Conservation (phyloP, 2,888 invertebrate genomes). For the Amphimallon solstitiale region DNA sequence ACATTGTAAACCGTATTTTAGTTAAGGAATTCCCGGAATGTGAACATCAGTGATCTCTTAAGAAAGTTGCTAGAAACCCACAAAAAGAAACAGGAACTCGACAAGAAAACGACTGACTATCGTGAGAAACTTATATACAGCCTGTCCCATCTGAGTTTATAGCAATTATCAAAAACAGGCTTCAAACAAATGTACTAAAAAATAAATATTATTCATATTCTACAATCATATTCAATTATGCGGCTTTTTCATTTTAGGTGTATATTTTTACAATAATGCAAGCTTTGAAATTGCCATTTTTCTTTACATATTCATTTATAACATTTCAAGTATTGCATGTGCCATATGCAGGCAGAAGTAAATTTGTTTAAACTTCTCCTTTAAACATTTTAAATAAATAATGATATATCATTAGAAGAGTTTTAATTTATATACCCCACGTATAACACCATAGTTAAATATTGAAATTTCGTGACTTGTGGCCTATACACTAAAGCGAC, state of each 20-base stretch:
- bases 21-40: neutral
- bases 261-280: too few relatives aligned
- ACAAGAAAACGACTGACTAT: neutral
- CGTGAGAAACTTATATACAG: slow-evolving; percentile 20
- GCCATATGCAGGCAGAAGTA: neutral
- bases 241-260: too few relatives aligned
- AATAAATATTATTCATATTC: too few relatives aligned
- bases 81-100: neutral
- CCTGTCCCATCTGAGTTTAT: too few relatives aligned
- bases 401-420: neutral
- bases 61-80: neutral
- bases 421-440: slow-evolving; percentile 4
- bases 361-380: neutral
- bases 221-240: too few relatives aligned
- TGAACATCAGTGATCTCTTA: neutral
- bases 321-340: too few relatives aligned
- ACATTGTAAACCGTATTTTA: neutral
- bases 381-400: slow-evolving; percentile 4
- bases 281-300: too few relatives aligned
- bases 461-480: slow-evolving; percentile 12
- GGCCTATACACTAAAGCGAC: slow-evolving; percentile 19
- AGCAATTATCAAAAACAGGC: too few relatives aligned
- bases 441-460: slow-evolving; percentile 5
- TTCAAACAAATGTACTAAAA: too few relatives aligned
- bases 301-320: too few relatives aligned